Evolutionary conservation across 2,113 vertebrate genomes (phyloP).

Genomic region (Chloroceryle aenea): DNA sequence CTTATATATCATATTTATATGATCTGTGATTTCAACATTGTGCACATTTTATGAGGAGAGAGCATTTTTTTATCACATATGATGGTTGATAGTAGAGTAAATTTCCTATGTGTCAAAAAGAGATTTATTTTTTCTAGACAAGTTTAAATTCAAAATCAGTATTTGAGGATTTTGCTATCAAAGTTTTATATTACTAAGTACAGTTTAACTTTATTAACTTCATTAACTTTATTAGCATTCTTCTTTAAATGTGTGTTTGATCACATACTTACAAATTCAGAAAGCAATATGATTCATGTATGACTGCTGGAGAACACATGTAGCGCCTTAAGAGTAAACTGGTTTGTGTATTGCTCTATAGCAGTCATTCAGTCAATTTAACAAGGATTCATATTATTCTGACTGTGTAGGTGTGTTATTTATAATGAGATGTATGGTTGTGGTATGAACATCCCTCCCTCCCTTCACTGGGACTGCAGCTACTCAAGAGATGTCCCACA

Average conservation of each 20-base stretch:
- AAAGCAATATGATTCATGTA: neutral
- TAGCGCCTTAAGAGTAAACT: neutral
- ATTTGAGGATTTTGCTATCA: neutral
- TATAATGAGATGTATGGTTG: neutral
- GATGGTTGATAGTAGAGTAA: neutral
- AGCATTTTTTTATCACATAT: neutral
- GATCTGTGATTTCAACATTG: neutral
- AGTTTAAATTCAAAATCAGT: neutral
- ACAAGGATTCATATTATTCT: neutral
- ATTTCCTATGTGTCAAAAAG: neutral
- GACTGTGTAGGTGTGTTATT: neutral
- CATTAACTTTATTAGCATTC: neutral
- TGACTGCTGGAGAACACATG: neutral
- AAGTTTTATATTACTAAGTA: neutral
- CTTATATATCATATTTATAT: neutral
- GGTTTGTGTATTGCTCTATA: neutral
- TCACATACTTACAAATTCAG: neutral
- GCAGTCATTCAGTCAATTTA: neutral
- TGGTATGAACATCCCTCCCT: neutral
- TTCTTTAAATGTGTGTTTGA: neutral
- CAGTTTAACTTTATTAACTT: too few species aligned
- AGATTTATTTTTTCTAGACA: neutral
- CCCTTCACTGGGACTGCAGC: neutral
- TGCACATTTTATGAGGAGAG: neutral
- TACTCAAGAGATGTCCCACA: neutral